These are phyloP conservation scores for Heliconius hewitsoni DNA, from an alignment of 1,140 invertebrate genomes.

Conservation along the genomic window DNA sequence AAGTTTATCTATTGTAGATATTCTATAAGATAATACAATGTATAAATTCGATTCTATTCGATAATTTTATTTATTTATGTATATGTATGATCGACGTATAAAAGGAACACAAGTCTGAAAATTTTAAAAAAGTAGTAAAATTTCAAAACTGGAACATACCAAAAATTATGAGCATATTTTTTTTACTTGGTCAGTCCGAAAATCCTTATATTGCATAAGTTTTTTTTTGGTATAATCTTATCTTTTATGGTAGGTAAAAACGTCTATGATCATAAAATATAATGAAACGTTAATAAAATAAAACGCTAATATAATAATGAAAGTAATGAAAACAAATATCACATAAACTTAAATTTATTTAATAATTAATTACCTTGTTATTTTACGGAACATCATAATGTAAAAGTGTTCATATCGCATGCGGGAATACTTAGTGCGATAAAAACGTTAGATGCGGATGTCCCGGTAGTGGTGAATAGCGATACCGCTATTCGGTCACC, in stretches of 20 bases:
- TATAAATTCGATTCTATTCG: too few species aligned
- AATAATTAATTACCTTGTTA: slow-evolving; percentile 6
- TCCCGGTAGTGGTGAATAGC: slow-evolving; percentile 85
- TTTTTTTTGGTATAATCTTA: not conserved
- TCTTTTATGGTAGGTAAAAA: not conserved
- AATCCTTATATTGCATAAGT: too few species aligned
- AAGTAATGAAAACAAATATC: not conserved
- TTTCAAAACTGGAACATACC: too few species aligned
- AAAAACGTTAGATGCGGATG: slow-evolving; percentile 87
- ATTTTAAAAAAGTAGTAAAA: too few species aligned
- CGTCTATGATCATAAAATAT: not conserved
- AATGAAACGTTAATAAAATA: not conserved
- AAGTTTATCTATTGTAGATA: too few species aligned
- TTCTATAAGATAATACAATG: too few species aligned
- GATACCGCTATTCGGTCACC: slow-evolving; percentile 83
- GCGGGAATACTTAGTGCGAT: slow-evolving; percentile 88
- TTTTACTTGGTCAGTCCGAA: not conserved
- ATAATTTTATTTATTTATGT: too few species aligned
- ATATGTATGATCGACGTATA: too few species aligned
- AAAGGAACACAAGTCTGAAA: too few species aligned
- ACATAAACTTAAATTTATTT: not conserved
- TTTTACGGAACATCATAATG: slow-evolving; percentile 69
- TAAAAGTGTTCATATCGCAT: slow-evolving; percentile 86
- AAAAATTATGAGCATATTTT: not conserved
- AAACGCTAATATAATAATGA: not conserved